Base-by-base conservation (phyloP, 2,113 vertebrate species). In the Panthera leo region DNA sequence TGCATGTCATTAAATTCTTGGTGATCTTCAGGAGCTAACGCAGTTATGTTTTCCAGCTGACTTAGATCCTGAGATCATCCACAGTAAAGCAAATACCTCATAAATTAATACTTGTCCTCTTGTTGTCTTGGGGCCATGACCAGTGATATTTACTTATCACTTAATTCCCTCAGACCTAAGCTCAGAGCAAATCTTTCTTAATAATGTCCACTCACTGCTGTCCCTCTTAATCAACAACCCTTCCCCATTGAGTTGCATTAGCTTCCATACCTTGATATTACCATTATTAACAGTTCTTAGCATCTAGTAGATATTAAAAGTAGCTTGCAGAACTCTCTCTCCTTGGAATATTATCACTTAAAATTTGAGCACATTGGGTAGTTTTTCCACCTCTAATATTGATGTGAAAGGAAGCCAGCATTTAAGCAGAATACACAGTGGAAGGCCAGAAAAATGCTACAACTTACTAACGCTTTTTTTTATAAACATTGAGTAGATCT, bases 81-180 rank as follows among this genome's bases (percentile, higher is more conserved):
- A 8, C 53, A 34, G 31, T 76, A 71, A 83, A 84, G 88, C 94
- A 67, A 79, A 78, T 87, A 48, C 48, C 61, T 86, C 71, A 82
- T 85, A 82, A 94, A 15, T 95, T 94, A 73, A 73, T 73, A 53
- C 61, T 87, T 97, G 65, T 95, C 73, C 58, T 95, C 58, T 67
- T 76, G 19, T 83, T 88, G 63, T 95, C 55, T 45, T 68, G 89
- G 94, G 65, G 48, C 88, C 58, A 23, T 94, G 80, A 51, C 85
- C 84, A 36, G 65, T 93, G 79, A 29, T 92, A 90, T 82, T 96
- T 95, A 45, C 68, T 92, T 89, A 94, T 83, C 84, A 51, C 85
- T 91, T 88, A 78, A 80, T 71, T n/a, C 58, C 19, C 45, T 93
- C 67, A 92, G 42, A 67, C 82, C n/a, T 94, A 92, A 95, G 67